Evolutionary conservation across 2,113 vertebrate species (phyloP).

Genomic region (Pogona vitticeps): DNA sequence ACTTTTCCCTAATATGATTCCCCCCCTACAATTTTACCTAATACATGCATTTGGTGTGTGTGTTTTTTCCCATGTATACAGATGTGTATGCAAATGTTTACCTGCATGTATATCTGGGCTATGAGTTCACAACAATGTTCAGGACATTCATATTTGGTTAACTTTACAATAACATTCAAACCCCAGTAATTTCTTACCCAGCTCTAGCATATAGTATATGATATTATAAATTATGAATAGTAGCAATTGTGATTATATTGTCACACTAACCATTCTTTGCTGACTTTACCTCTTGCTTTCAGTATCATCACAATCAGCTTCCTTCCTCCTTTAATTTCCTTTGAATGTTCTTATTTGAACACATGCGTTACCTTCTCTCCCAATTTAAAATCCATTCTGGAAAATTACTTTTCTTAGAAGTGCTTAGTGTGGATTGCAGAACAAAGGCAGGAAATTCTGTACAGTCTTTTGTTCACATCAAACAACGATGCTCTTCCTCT

Average conservation of each 20-base stretch:
- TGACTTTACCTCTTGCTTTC: not conserved
- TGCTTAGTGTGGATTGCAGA: slow-evolving; percentile 49
- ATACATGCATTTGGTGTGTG: no score
- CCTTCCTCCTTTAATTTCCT: not conserved
- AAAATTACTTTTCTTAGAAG: slow-evolving; percentile 57
- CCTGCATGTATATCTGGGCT: not conserved
- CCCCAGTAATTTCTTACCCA: not conserved
- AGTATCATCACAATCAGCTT: slow-evolving; percentile 1
- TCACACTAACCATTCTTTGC: not conserved
- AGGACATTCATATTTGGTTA: not conserved
- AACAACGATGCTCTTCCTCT: slow-evolving; percentile 45
- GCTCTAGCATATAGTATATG: not conserved
- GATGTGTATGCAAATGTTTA: no score
- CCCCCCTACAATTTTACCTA: not conserved
- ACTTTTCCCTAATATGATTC: no score
- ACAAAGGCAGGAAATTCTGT: slow-evolving; percentile 50
- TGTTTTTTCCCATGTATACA: not conserved
- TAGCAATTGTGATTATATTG: not conserved
- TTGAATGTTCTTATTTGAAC: slow-evolving; percentile 30
- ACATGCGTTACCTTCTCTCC: slow-evolving; percentile 12
- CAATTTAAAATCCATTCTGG: slow-evolving; percentile 59
- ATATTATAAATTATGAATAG: not conserved
- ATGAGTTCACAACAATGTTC: not conserved
- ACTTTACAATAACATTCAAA: not conserved
- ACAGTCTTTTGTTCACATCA: slow-evolving; percentile 56